Evolutionary conservation across 2,113 vertebrate genomes (phyloP).

Genomic region (Porphyrio hochstetteri): DNA sequence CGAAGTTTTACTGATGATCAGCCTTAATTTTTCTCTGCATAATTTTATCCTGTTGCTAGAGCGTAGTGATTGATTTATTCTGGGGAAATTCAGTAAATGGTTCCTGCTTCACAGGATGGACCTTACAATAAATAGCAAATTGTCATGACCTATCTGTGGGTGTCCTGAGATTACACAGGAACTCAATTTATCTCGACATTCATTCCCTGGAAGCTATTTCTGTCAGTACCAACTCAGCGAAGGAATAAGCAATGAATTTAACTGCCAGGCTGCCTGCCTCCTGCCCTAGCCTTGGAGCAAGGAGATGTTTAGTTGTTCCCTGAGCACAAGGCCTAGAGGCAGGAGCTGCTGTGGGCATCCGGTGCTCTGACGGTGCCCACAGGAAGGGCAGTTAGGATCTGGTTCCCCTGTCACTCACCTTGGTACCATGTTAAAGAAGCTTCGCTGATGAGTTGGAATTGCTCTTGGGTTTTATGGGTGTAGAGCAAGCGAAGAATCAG

Average conservation of each 20-base stretch:
- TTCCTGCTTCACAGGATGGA: constrained; percentile 64
- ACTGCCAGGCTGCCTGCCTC: background rate
- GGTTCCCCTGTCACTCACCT: background rate
- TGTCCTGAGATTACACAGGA: constrained; percentile 55
- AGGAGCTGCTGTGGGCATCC: background rate
- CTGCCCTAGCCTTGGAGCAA: background rate
- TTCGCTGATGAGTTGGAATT: background rate
- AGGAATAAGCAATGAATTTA: background rate
- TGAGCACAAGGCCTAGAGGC: background rate
- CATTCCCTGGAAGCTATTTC: constrained; percentile 56
- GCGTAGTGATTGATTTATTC: constrained; percentile 44
- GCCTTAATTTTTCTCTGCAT: constrained; percentile 50
- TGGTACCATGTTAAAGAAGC: background rate
- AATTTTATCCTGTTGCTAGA: constrained; percentile 57
- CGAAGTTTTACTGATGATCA: constrained; percentile 50
- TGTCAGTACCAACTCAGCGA: background rate
- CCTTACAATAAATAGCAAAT: constrained; percentile 59
- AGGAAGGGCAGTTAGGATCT: background rate
- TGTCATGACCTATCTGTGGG: constrained; percentile 63
- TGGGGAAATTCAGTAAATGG: constrained; percentile 54
- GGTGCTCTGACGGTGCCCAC: background rate
- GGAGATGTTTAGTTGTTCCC: background rate
- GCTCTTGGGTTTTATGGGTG: background rate
- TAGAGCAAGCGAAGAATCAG: background rate
- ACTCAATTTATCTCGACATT: constrained; percentile 55